phyloP scores from a whole-genome alignment of 2,797 vertebrate species.

The Mallotus villosus region DNA sequence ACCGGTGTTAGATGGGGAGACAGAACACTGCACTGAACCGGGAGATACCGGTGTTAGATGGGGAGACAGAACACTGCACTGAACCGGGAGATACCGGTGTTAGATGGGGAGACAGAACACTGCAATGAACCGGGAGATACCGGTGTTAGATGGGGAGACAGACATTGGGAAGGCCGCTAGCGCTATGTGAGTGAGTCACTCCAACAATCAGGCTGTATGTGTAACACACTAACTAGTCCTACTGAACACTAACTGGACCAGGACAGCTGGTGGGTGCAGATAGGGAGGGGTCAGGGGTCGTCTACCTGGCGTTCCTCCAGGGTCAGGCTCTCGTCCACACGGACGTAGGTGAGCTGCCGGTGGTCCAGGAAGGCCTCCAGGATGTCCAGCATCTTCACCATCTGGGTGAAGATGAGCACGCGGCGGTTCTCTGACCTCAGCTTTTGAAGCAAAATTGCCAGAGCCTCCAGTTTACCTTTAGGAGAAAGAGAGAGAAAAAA shows the following conservation, averaged over 20 bases:
- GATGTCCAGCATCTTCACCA: constrained; percentile 88
- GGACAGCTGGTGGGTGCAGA: background rate
- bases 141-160: constrained; percentile 47
- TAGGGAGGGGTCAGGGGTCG: background rate
- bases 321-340: constrained; percentile 90
- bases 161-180: background rate
- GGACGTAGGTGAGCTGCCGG: constrained; percentile 86
- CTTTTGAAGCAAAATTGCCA: constrained; percentile 91
- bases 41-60: constrained; percentile 46
- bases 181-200: constrained; percentile 1
- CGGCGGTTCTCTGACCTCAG: constrained; percentile 88
- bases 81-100: constrained; percentile 42
- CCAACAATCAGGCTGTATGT: background rate
- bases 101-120: constrained; percentile 45
- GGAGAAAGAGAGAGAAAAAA: background rate
- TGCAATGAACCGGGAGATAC: constrained; percentile 38
- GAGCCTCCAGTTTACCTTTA: constrained; percentile 93
- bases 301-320: constrained; percentile 87
- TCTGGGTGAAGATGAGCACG: constrained; percentile 89
- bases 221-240: background rate
- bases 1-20: constrained; percentile 49
- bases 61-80: constrained; percentile 41
- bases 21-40: constrained; percentile 31
- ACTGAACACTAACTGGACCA: background rate
- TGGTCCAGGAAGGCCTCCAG: constrained; percentile 87